phyloP scores from a whole-genome alignment of 1,140 invertebrate genomes.

The Paracyclopina nana region DNA sequence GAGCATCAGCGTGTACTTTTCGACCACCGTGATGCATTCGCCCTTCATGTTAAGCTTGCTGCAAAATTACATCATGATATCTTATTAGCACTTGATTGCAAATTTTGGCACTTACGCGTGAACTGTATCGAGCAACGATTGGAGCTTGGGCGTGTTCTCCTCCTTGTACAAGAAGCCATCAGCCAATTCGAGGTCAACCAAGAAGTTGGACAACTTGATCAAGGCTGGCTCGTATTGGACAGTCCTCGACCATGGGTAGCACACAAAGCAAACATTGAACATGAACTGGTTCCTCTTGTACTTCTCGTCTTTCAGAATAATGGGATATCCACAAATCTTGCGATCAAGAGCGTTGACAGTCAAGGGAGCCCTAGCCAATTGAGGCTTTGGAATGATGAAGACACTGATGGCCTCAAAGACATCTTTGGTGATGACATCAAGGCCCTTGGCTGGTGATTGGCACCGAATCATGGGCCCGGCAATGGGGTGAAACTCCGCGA shows the following conservation, averaged over 20 bases:
- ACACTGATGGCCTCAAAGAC: constrained; percentile 79
- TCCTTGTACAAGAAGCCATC: constrained; percentile 1
- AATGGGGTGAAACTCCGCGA: constrained; percentile 21
- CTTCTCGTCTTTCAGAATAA: constrained; percentile 64
- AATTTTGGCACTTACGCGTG: too few relatives aligned
- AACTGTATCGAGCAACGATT: constrained; percentile 21
- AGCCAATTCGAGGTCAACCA: constrained; percentile 38
- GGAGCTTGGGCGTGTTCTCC: constrained; percentile 20
- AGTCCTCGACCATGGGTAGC: constrained; percentile 61
- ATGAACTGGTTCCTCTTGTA: constrained; percentile 84
- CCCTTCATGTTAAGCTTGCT: too few relatives aligned
- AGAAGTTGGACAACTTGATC: constrained; percentile 74
- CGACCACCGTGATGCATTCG: background rate
- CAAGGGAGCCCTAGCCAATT: constrained; percentile 65
- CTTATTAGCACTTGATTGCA: too few relatives aligned
- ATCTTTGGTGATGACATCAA: constrained; percentile 29
- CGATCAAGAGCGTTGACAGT: constrained; percentile 59
- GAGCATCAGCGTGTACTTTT: background rate
- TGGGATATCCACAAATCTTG: constrained; percentile 82
- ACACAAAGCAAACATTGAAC: constrained; percentile 90
- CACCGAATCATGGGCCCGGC: constrained; percentile 21
- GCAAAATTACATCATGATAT: too few relatives aligned
- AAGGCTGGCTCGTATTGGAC: constrained; percentile 81
- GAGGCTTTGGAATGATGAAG: constrained; percentile 84
- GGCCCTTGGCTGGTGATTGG: constrained; percentile 7